These are phyloP conservation scores for Zaprionus gabonicus DNA, from an alignment of 1,140 invertebrate species.

Conservation along the genomic window DNA sequence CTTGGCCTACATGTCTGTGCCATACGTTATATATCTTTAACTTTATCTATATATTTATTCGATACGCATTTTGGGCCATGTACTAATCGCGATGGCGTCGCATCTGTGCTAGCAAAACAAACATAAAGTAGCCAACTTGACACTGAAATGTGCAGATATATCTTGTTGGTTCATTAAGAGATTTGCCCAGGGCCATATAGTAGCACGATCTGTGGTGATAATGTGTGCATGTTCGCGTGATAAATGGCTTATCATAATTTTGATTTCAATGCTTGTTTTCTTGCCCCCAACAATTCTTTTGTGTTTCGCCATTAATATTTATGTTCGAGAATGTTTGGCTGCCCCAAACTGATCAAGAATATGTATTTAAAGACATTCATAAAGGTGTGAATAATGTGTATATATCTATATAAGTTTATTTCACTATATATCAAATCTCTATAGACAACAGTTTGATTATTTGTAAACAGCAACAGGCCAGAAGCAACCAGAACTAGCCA, in stretches of 20 bases:
- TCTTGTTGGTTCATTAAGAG: slow-evolving; percentile 63
- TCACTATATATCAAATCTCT: no score
- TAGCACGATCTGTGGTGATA: slow-evolving; percentile 12
- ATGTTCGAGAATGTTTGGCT: neutral
- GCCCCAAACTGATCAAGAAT: neutral
- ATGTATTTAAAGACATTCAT: neutral
- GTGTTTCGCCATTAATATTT: neutral
- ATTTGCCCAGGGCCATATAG: slow-evolving; percentile 59
- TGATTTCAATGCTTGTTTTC: slow-evolving; percentile 14
- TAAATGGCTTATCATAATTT: slow-evolving; percentile 53
- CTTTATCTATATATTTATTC: slow-evolving; percentile 14
- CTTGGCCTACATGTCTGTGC: slow-evolving; percentile 2
- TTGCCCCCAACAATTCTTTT: neutral
- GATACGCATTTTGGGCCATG: slow-evolving; percentile 1
- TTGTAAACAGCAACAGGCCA: no score
- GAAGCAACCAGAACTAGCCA: no score
- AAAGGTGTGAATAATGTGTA: neutral
- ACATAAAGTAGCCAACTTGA: slow-evolving; percentile 71
- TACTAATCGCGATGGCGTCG: slow-evolving; percentile 22
- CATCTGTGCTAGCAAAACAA: slow-evolving; percentile 43
- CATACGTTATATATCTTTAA: neutral
- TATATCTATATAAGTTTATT: neutral
- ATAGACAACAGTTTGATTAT: no score
- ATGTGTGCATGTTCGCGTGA: slow-evolving; percentile 28
- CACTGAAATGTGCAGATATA: slow-evolving; percentile 61